phyloP scores from a whole-genome alignment of 2,113 vertebrate species.

The Hippocampus abdominalis region DNA sequence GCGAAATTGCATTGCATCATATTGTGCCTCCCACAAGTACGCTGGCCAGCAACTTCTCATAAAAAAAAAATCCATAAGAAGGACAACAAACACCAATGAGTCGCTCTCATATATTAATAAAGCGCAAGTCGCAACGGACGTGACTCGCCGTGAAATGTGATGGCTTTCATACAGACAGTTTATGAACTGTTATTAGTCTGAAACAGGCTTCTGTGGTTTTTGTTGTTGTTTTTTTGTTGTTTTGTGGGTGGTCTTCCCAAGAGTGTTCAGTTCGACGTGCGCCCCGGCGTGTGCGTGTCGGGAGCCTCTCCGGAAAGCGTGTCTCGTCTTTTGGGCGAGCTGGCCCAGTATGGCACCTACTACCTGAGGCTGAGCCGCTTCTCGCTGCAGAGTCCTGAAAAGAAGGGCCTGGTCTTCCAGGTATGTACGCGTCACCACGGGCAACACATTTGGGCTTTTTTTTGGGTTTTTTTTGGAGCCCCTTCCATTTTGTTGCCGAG shows the following conservation, averaged over 20 bases:
- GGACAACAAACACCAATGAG: slow-evolving; percentile 42
- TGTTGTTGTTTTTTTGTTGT: not conserved
- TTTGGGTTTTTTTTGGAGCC: not conserved
- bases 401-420: slow-evolving; percentile 94
- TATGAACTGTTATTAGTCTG: slow-evolving; percentile 46
- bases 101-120: slow-evolving; percentile 35
- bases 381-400: slow-evolving; percentile 81
- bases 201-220: slow-evolving; percentile 12
- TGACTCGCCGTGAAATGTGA: slow-evolving; percentile 36
- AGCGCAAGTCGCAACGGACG: slow-evolving; percentile 39
- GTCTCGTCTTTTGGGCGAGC: slow-evolving; percentile 81
- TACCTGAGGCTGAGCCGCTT: slow-evolving; percentile 89
- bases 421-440: slow-evolving; percentile 55
- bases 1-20: slow-evolving; percentile 11
- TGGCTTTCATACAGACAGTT: slow-evolving; percentile 27
- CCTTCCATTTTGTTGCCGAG: not conserved
- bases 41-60: slow-evolving; percentile 35
- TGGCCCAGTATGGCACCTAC: slow-evolving; percentile 87
- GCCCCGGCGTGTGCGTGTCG: slow-evolving; percentile 84
- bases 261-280: slow-evolving; percentile 84
- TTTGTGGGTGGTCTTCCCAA: slow-evolving; percentile 40
- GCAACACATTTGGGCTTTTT: not conserved
- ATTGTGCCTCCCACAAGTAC: slow-evolving; percentile 31
- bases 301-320: slow-evolving; percentile 89
- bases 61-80: slow-evolving; percentile 46